phyloP scores from a whole-genome alignment of 2,113 vertebrate species.

The Macquaria ambigua region DNA sequence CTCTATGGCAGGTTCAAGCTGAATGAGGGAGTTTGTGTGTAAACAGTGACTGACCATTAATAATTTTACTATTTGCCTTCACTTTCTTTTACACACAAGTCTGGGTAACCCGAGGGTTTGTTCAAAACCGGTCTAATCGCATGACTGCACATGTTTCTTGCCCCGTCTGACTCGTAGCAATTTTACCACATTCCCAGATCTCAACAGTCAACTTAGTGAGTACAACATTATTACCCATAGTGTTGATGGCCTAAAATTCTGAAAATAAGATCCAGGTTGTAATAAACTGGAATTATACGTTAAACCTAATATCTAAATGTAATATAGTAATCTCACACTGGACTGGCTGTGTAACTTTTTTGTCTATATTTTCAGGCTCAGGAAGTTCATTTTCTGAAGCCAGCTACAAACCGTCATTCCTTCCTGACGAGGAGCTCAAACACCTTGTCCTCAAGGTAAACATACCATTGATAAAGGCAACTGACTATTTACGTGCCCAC shows the following conservation, averaged over 20 bases:
- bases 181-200: not conserved
- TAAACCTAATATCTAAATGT: not conserved
- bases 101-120: not conserved
- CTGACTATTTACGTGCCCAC: not conserved
- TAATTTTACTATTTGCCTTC: not conserved
- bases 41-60: not conserved
- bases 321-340: not conserved
- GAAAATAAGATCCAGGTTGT: not conserved
- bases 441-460: conserved; percentile 90
- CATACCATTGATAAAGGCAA: not conserved
- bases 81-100: not conserved
- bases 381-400: conserved; percentile 87
- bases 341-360: not conserved
- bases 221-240: not conserved
- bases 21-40: not conserved
- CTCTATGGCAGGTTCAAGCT: not conserved
- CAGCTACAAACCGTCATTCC: conserved; percentile 90
- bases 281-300: not conserved
- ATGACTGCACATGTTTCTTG: not conserved
- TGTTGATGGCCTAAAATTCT: not conserved
- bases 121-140: not conserved
- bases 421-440: conserved; percentile 91
- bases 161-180: not conserved
- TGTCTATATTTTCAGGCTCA: conserved; percentile 81
- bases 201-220: not conserved